Percentiles rank a stretch among this genome's conserved stretches.
Conservation (phyloP, 30 jellyfish, hydroid and myxozoan genomes). For the Nemopilema nomurai region DNA sequence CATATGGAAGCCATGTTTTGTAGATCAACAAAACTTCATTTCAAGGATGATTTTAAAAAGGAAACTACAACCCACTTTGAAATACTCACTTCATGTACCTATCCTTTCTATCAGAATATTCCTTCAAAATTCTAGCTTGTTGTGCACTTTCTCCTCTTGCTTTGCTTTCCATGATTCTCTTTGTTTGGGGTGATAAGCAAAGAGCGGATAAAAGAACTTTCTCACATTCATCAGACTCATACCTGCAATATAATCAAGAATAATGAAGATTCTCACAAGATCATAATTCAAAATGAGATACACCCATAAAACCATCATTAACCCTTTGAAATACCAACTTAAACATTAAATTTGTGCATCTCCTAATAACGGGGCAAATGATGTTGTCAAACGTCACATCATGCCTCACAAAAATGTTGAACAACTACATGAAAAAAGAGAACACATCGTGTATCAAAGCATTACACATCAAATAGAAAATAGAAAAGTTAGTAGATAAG, state of each 20-base stretch:
- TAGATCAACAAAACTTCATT: neutral
- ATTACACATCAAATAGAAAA: neutral
- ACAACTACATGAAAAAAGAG: neutral
- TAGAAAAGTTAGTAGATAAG: neutral
- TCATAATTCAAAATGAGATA: neutral
- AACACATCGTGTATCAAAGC: neutral
- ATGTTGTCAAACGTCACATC: too few species aligned
- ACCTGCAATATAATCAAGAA: neutral
- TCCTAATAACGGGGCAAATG: too few species aligned
- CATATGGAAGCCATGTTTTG: neutral
- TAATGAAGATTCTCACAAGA: neutral
- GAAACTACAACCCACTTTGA: neutral
- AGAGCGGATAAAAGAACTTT: neutral
- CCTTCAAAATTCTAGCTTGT: slow-evolving; percentile 3
- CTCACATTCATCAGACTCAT: slow-evolving; percentile 29
- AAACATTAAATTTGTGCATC: too few species aligned
- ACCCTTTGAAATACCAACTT: too few species aligned
- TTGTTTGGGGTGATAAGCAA: neutral
- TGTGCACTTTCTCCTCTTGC: neutral
- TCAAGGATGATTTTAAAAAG: neutral
- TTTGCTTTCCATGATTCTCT: neutral
- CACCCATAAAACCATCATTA: neutral
- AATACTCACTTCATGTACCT: neutral
- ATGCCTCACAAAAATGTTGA: too few species aligned
- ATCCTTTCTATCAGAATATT: neutral